Evolutionary conservation across 2,797 vertebrate genomes (phyloP), one percentile per base, ranked within the genome.

Genomic region (Spinibarbus caldwelli): DNA sequence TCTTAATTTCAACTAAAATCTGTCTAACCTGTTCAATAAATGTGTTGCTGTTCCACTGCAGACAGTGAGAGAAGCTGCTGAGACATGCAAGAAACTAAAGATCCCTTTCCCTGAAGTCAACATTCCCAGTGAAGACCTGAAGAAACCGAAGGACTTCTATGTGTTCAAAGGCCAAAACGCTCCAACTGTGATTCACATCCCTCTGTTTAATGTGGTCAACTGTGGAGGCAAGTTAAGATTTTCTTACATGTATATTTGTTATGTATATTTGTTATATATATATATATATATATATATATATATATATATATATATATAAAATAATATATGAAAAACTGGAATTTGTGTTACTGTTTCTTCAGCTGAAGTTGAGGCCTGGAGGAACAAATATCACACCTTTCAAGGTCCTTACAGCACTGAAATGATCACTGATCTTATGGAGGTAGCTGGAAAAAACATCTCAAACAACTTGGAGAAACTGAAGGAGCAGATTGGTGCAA

Each of bases 151-250:
- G 72, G 82, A 84, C 41, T 84, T 84, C 49, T 87, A 87, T 47
- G 47, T 80, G 7, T 87, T 80, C 23, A 67, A 57, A 62, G 76
- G 57, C 12, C 6, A n/a, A 10, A 26, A 17, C 1, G 10, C 19
- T 79, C 86, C 86, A 54, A 57, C 76, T 19, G 82, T 87, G 67
- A 87, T 87, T 36, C 86, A 87, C 81, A 83, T 87, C 11, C 86
- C 86, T 57, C 86, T 84, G 19, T 84, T 84, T 71, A 87, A 87
- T 21, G 19, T 2, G 12, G 41, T 47, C 38, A 87, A 87, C 70
- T 72, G 70, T 29, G 41, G 41, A 72, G 68, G 70, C 70, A 45
- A 45, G 70, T 45, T 72, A 29, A 1, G 1, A 29, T 71, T 70
- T 76, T 29, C 12, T 0, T 71, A n/a, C n/a, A n/a, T n/a, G n/a